phyloP scores from a whole-genome alignment of 2,888 invertebrate species.

The Nowickia ferox region DNA sequence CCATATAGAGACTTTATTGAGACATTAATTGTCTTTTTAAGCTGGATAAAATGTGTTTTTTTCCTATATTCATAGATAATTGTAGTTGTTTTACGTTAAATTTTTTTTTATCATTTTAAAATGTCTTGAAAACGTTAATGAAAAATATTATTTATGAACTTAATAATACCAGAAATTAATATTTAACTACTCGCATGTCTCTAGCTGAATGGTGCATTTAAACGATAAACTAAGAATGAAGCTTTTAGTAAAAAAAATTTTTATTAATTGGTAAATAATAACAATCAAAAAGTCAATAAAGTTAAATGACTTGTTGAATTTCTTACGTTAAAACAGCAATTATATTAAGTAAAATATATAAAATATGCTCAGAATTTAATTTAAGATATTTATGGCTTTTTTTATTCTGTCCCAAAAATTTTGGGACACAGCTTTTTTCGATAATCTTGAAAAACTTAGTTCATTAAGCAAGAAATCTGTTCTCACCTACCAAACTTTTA shows the following conservation, averaged over 20 bases:
- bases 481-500: no score
- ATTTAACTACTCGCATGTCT: background rate
- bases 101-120: background rate
- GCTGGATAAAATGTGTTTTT: conserved; percentile 56
- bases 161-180: conserved; percentile 35
- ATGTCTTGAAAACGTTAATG: conserved; percentile 24
- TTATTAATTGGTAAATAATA: background rate
- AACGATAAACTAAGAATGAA: background rate
- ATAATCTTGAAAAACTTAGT: no score
- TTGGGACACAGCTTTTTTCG: no score
- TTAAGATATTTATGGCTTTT: background rate
- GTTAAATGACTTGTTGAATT: no score
- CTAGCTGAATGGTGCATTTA: background rate
- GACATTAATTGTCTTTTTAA: conserved; percentile 67
- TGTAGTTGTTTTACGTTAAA: background rate
- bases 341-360: no score
- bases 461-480: no score
- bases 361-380: no score
- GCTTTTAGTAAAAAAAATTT: background rate
- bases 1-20: conserved; percentile 70
- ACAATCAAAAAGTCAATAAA: no score
- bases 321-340: no score
- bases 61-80: conserved; percentile 30
- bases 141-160: conserved; percentile 41
- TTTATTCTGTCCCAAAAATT: background rate